These are phyloP conservation scores for Crocidura indochinensis DNA, from an alignment of 2,797 vertebrate species.

Conservation along the genomic window DNA sequence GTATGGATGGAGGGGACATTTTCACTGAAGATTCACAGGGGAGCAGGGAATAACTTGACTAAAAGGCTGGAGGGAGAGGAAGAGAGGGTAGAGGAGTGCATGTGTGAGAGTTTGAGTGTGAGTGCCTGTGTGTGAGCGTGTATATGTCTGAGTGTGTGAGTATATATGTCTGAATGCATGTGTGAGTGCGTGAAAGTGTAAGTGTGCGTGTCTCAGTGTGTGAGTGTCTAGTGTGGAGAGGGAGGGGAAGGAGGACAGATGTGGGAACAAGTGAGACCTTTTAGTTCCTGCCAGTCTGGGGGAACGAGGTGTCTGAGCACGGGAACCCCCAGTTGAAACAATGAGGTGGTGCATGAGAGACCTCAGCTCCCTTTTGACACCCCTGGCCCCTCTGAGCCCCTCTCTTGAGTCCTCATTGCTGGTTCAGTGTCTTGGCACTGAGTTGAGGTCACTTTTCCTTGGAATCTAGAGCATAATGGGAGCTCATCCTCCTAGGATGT, in stretches of 20 bases:
- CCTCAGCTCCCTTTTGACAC: neutral
- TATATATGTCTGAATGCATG: too few species aligned
- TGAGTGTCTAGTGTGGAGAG: neutral
- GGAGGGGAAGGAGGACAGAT: neutral
- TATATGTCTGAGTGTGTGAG: too few species aligned
- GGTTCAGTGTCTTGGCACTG: neutral
- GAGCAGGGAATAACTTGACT: conserved; percentile 92
- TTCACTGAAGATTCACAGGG: conserved; percentile 92
- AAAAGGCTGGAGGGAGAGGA: conserved; percentile 80
- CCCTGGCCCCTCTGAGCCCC: neutral
- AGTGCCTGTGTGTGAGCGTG: neutral
- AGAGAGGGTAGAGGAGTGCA: neutral
- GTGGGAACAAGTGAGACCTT: neutral
- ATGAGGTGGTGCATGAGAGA: neutral
- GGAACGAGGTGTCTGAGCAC: neutral
- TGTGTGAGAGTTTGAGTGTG: neutral
- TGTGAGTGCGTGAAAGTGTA: too few species aligned
- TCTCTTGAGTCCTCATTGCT: neutral
- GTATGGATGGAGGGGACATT: conserved; percentile 88
- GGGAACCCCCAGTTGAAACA: neutral
- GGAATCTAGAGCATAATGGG: too few species aligned
- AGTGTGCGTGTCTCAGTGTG: neutral
- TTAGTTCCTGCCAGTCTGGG: neutral
- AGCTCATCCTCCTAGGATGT: too few species aligned
- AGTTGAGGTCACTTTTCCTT: too few species aligned